Base-by-base conservation (phyloP, 2,797 vertebrate species). In the Scolopax rusticola region DNA sequence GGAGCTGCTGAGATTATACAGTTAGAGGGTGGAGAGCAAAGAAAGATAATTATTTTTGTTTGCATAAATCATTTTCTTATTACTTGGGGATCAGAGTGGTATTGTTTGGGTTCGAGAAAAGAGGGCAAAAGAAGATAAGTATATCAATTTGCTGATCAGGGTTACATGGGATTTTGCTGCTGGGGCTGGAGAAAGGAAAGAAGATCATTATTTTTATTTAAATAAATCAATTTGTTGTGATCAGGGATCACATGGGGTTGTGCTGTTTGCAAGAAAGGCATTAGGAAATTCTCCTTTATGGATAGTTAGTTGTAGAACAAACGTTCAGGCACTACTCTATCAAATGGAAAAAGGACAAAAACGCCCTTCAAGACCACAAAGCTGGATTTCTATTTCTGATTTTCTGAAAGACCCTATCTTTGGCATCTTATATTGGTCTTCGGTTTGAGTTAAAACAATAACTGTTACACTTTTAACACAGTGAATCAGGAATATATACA, bases 11-110 rank as follows among this genome's bases (percentile, higher is more conserved):
- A 94, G 95, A 96, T 93, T 93, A 79, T 91, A 89, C 84, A 95
- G 90, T 91, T 82, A 70, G 67, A 97, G 48, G 93, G 78, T 86
- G 89, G 92, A 95, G 70, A 97, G 97, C 83, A 93, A 95, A 96
- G 96, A 94, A 95, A 96, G 92, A 93, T 90, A 97, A 97, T 91
- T 93, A 96, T 84, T 70, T 94, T 84, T 95, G 94, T 97, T 98
- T 97, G 94, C 97, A 98, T 97, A 97, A 97, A 98, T 98, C 97
- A 97, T 87, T 95, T 77, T 93, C 96, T 96, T 97, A 97, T 98
- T 98, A 98, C 95, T 97, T 95, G 79, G 85, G 96, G 95, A 97
- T 97, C 95, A 95, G 93, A 40, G 71, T 87, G 77, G 84, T 94
- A 96, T 93, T 93, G 89, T 93, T 94, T 87, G 94, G 82, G 77